Base-by-base conservation (phyloP, 2,888 invertebrate genomes). In the Margaritifera margaritifera region DNA sequence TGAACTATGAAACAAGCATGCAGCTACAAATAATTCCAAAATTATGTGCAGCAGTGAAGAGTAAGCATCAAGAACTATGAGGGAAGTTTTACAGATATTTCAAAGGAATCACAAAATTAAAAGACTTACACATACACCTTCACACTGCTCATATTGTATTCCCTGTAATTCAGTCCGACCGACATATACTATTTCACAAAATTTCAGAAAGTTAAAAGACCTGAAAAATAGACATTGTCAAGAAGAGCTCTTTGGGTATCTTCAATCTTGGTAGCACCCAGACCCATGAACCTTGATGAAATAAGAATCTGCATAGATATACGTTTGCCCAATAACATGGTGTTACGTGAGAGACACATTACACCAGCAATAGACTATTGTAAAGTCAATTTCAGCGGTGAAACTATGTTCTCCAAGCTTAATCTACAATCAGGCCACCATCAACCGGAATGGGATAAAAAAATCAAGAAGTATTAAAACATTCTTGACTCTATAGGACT, bases 181-280 rank as follows among this genome's bases (percentile, higher is more conserved):
- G 78, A 20, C 27, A 80, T 11, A 76, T 77, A 25, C 78, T 79
- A 2, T 82, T 81, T 65, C 75, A 75, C 51, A n/a, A 79, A 6
- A 27, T n/a, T 78, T 6, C 61, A 77, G 31, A 68, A 76, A 24
- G 72, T 81, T 1, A 74, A 77, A 58, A 60, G 70, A 18, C 69
- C 79, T 19, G 68, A 78, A 57, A 61, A 75, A 20, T 59, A 73
- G 6, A 31, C 6, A 31, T 8, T 0, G 31, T 8, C 31, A 4
- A 31, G n/a, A n/a, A n/a, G n/a, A n/a, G 79, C 82, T 31, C 77
- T 79, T 2, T 83, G 82, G 80, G 79, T 80, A 18, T 75, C 75
- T 20, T 76, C 72, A 15, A 72, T 82, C 1, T 79, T 81, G 2
- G 72, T 74, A 5, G 79, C 72, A n/a, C 79, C 78, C 15, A 77